Conservation (phyloP, 2,888 invertebrate genomes). For the Drosophila nr. perissopoda region DNA sequence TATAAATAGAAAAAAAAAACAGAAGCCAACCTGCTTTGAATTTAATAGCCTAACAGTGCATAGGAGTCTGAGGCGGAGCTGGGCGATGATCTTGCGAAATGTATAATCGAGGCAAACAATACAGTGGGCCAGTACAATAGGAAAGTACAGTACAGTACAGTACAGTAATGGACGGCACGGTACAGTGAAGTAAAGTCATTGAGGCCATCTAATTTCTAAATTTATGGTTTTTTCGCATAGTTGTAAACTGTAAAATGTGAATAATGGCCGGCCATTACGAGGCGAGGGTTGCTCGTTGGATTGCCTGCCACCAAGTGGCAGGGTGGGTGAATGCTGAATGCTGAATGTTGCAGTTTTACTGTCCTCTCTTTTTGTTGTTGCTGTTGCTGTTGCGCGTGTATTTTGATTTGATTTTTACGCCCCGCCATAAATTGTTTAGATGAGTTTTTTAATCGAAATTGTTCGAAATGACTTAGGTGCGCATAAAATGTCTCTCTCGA, state of each 20-base stretch:
- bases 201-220: constrained; percentile 73
- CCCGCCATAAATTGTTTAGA: constrained; percentile 83
- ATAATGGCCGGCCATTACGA: constrained; percentile 51
- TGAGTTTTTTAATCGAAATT: constrained; percentile 83
- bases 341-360: constrained; percentile 82
- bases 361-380: constrained; percentile 27
- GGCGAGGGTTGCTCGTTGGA: constrained; percentile 44
- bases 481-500: constrained; percentile 79
- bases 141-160: neutral
- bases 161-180: neutral
- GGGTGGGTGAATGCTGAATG: constrained; percentile 31
- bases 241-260: constrained; percentile 82
- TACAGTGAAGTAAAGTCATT: constrained; percentile 8
- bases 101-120: neutral
- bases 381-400: constrained; percentile 55
- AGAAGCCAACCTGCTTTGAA: neutral
- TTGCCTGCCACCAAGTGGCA: constrained; percentile 3
- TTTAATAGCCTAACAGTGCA: neutral
- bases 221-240: constrained; percentile 81
- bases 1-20: neutral
- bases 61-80: constrained; percentile 2
- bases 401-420: constrained; percentile 84
- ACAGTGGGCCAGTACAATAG: neutral
- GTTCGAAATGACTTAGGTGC: constrained; percentile 81
- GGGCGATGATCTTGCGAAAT: constrained; percentile 18